Conservation (phyloP, 2,888 invertebrate species). For the Ormyrus labotus region DNA sequence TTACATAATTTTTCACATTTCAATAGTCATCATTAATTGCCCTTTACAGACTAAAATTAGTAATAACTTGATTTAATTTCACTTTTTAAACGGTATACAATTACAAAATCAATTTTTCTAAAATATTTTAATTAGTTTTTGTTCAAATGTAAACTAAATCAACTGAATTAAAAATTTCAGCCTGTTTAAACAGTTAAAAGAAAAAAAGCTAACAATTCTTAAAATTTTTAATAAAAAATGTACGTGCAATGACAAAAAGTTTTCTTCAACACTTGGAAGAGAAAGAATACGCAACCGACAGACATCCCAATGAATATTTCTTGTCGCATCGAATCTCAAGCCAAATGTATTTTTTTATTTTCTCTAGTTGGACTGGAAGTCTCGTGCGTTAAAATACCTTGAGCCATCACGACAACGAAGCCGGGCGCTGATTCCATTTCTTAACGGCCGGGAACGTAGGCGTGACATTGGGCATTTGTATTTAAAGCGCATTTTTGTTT, state of each 20-base stretch:
- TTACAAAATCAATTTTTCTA: slow-evolving; percentile 30
- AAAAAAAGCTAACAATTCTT: slow-evolving; percentile 9
- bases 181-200: slow-evolving; percentile 8
- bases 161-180: slow-evolving; percentile 39
- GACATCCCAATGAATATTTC: slow-evolving; percentile 16
- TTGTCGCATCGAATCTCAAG: slow-evolving; percentile 36
- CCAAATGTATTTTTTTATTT: slow-evolving; percentile 30
- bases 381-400: slow-evolving; percentile 54
- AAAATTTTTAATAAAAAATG: background rate
- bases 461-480: slow-evolving; percentile 51
- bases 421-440: background rate
- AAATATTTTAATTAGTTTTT: slow-evolving; percentile 12
- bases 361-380: slow-evolving; percentile 57
- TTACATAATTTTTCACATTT: background rate
- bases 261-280: background rate
- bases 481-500: slow-evolving; percentile 55
- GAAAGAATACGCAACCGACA: background rate
- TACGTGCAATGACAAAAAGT: background rate
- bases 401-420: slow-evolving; percentile 13
- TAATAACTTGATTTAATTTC: slow-evolving; percentile 28
- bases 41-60: slow-evolving; percentile 6
- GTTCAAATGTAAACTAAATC: slow-evolving; percentile 5
- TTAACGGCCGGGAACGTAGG: slow-evolving; percentile 28
- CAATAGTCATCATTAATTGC: background rate
- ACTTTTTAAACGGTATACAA: slow-evolving; percentile 24